Evolutionary conservation across 2,888 invertebrate species (phyloP), one percentile per base, ranked within the genome.

Genomic region (Melieria omissa): DNA sequence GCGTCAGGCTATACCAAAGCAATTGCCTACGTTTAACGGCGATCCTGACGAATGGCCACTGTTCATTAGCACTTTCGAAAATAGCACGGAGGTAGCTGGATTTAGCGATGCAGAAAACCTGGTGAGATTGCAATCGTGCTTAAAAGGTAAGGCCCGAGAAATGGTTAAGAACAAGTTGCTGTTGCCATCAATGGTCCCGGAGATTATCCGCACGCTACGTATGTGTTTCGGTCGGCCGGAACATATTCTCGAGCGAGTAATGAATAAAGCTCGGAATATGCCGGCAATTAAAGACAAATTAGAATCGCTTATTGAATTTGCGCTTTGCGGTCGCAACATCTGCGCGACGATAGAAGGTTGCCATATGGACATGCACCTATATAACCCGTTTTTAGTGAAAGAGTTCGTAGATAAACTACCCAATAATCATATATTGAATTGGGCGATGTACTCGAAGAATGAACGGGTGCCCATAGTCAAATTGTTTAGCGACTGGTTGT

Each of bases 151-250:
- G 45, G 68, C 65, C 4, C 55, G 55, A 4, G 70, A 72, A 1
- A 9, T 72, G 4, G 72, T 73, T 7, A 73, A 65, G 41, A 63
- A 29, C 9, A 72, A 61, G 54, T 29, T 75, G 0, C 45, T 73
- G 10, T 7, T 69, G 29, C 71, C 72, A 42, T n/a, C 44, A 29
- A 70, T 73, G 68, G 73, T 71, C 0, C 67, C 74, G 3, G 70
- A 70, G 29, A 72, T 70, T 10, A 72, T 72, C 16, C 55, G 70
- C 14, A 71, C 71, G 4, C 45, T 75, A 5, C 44, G 45, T 44
- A 71, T 70, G 71, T 73, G 62, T 12, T 74, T 71, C 52, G 71
- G 73, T 0, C 45, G 70, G 42, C 73, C 73, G 10, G 71, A 73
- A 29, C 66, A 71, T 55, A 71, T 70, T 62, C 16, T 65, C n/a